phyloP scores from a whole-genome alignment of 2,888 invertebrate genomes.

The Calameuta pallipes region DNA sequence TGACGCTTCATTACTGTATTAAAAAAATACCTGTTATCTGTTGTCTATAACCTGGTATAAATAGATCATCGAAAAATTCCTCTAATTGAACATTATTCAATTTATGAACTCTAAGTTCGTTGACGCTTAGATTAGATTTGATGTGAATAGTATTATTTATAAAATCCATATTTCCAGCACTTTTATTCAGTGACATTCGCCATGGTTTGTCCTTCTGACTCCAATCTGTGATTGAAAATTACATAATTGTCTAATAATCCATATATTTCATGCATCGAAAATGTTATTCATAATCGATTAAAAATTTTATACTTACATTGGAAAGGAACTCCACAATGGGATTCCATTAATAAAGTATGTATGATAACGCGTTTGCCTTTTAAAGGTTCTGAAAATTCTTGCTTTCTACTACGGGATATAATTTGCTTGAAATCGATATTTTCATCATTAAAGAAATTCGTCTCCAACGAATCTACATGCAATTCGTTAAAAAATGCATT shows the following conservation, averaged over 20 bases:
- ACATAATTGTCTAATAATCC: neutral
- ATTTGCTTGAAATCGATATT: constrained; percentile 18
- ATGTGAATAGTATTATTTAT: constrained; percentile 41
- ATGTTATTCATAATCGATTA: neutral
- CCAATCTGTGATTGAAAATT: neutral
- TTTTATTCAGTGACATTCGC: neutral
- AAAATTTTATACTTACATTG: constrained; percentile 36
- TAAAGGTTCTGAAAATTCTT: constrained; percentile 25
- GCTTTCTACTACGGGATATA: constrained; percentile 22
- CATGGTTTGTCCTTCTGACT: neutral
- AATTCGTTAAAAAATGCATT: constrained; percentile 42
- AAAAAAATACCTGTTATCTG: neutral
- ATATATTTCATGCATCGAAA: neutral
- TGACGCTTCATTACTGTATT: neutral
- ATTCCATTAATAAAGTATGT: constrained; percentile 41
- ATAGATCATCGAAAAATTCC: constrained; percentile 38
- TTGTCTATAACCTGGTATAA: constrained; percentile 40
- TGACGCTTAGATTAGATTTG: constrained; percentile 32
- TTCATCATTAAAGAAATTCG: constrained; percentile 39
- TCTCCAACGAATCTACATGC: constrained; percentile 35
- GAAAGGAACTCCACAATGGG: constrained; percentile 49
- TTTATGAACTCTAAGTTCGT: constrained; percentile 27
- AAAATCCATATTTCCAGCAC: neutral
- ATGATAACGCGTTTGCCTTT: constrained; percentile 34
- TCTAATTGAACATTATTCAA: constrained; percentile 40